Evolutionary conservation across 2,888 invertebrate genomes (phyloP), one percentile per base, ranked within the genome.

Genomic region (Adela reaumurella): DNA sequence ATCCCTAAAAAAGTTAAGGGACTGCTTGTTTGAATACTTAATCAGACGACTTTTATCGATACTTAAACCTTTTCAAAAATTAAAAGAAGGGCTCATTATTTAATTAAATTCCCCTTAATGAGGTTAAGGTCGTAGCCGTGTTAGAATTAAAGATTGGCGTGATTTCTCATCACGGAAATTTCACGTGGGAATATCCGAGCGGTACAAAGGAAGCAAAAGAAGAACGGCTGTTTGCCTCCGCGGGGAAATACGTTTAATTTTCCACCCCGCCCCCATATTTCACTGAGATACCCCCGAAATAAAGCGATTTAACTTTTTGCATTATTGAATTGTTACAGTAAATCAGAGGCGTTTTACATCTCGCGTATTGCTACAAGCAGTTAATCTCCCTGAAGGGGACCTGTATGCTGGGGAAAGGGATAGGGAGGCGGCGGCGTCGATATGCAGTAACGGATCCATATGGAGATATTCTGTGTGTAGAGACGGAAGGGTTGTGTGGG

Each of bases 391-490:
- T n/a, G n/a, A n/a, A n/a, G n/a, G 35, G 11, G 6, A 14, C 35
- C 11, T 3, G 35, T 3, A 14, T 8, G 35, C 3, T 4, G 35
- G 35, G 35, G 35, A 14, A 14, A 3, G 35, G 35, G 35, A 14
- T 10, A 24, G 35, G 35, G 35, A 14, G 35, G 35, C 35, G 35
- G n/a, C n/a, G n/a, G n/a, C n/a, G n/a, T 67, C 68, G 72, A 74
- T 72, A 74, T 73, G 74, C 70, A 73, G 69, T 68, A 71, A 67
- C 70, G 70, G n/a, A n/a, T n/a, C n/a, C n/a, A n/a, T n/a, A n/a
- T n/a, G n/a, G n/a, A n/a, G n/a, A n/a, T n/a, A n/a, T n/a, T n/a
- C n/a, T n/a, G n/a, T n/a, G n/a, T n/a, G n/a, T n/a, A n/a, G n/a
- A n/a, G n/a, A n/a, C n/a, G n/a, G n/a, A n/a, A n/a, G n/a, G n/a